A percentile compares a stretch with the other conserved stretches of the same genome.
phyloP scores from a whole-genome alignment of 2,888 invertebrate species.

The Ochropacha duplaris region DNA sequence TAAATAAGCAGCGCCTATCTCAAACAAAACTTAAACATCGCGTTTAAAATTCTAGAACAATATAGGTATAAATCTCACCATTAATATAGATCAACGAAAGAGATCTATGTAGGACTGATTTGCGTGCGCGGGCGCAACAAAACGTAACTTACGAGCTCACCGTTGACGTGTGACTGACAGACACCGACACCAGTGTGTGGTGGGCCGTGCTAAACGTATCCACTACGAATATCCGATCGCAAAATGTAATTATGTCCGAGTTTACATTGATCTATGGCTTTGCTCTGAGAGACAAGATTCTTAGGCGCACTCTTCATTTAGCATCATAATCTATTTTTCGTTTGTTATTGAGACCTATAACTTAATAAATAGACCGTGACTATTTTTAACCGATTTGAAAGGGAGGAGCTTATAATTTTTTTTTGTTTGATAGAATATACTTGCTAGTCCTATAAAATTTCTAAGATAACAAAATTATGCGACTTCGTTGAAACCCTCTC shows the following conservation, averaged over 20 bases:
- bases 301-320: not conserved
- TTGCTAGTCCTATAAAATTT: too few relatives aligned
- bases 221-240: slow-evolving; percentile 1
- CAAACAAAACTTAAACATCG: not conserved
- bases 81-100: not conserved
- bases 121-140: slow-evolving; percentile 67
- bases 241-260: not conserved
- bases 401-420: too few relatives aligned
- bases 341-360: too few relatives aligned
- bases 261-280: slow-evolving; percentile 3
- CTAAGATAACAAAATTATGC: too few relatives aligned
- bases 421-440: too few relatives aligned
- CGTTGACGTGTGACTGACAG: slow-evolving; percentile 62
- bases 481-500: too few relatives aligned
- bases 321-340: too few relatives aligned
- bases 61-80: not conserved
- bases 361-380: too few relatives aligned
- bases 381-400: too few relatives aligned
- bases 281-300: not conserved
- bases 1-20: not conserved
- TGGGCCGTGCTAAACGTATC: slow-evolving; percentile 25
- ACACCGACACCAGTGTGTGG: slow-evolving; percentile 31
- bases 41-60: not conserved
- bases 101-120: slow-evolving; percentile 41
- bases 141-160: slow-evolving; percentile 59